Evolutionary conservation across 2,113 vertebrate species (phyloP), one percentile per base, ranked within the genome.

Genomic region (Calyptomena viridis): DNA sequence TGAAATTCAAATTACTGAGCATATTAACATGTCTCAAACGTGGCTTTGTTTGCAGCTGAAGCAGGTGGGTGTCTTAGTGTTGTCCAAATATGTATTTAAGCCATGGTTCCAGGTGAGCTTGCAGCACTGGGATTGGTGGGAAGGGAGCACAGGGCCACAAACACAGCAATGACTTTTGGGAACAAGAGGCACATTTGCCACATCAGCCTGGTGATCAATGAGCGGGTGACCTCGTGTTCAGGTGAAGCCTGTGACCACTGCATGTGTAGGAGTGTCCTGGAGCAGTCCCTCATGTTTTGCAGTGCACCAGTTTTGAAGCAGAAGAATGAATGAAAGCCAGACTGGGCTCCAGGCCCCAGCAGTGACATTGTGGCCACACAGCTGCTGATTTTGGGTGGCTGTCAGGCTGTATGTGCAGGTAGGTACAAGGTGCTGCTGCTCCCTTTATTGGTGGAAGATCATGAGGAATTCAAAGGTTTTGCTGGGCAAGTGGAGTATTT

Each of bases 11-110:
- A 56, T 17, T 46, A 42, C 17, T 42, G 25, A 58, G 67, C 8
- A 9, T 47, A 4, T 35, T 25, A 20, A 7, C 2, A 0, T 4
- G 6, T 37, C 49, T 89, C 22, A 44, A 1, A 25, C 0, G 0
- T 30, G 25, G 30, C 35, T n/a, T 17, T 53, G 69, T 66, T 50
- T 31, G 66, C 49, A 53, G 1, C 22, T 60, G 78, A n/a, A 42
- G 73, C 62, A 42, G 13, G 10, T n/a, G 78, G 8, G 4, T 33
- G 22, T 79, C 5, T 5, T 24, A 12, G 9, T 25, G 7, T 30
- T 67, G 30, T 28, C 69, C n/a, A 39, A 13, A 4, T 12, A 11
- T 3, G 0, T 24, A 3, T 62, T 77, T 46, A 21, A 52, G 50
- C 18, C 0, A 0, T 42, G 35, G 42, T 62, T 23, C n/a, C 58